Percentiles rank a stretch among this genome's conserved stretches.
Evolutionary conservation across 1,140 invertebrate genomes (phyloP).

Genomic region (Notospermus geniculatus): DNA sequence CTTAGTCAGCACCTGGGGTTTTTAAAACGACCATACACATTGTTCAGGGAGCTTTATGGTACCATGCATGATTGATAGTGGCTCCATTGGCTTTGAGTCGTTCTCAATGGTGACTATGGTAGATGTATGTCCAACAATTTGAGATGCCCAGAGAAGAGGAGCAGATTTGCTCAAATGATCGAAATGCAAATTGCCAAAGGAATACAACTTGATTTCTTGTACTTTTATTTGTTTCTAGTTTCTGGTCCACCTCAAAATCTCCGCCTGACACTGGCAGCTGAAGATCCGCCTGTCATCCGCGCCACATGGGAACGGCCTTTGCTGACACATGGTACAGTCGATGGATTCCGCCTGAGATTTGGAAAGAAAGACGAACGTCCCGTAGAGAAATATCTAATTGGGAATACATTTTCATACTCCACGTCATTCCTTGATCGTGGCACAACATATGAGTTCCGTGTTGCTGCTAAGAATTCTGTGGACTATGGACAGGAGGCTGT

Average conservation of each 20-base stretch:
- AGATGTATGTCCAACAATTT: no score
- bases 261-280: conserved; percentile 54
- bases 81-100: no score
- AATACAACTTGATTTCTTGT: no score
- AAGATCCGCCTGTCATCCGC: conserved; percentile 82
- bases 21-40: no score
- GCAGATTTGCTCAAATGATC: no score
- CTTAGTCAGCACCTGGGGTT: no score
- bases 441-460: conserved; percentile 90
- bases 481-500: conserved; percentile 91
- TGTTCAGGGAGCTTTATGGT: no score
- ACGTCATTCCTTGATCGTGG: conserved; percentile 69
- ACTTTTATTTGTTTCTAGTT: no score
- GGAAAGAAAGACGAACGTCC: conserved; percentile 71
- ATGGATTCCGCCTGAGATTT: conserved; percentile 82
- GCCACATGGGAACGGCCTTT: conserved; percentile 85
- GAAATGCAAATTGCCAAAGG: no score
- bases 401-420: conserved; percentile 59
- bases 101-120: no score
- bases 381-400: conserved; percentile 68
- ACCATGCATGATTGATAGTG: no score
- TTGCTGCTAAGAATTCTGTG: conserved; percentile 87
- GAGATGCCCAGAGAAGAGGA: no score
- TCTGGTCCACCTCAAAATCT: conserved; percentile 46
- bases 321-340: conserved; percentile 82